Conservation (phyloP, 2,113 vertebrate species). For the Acanthisitta chloris region DNA sequence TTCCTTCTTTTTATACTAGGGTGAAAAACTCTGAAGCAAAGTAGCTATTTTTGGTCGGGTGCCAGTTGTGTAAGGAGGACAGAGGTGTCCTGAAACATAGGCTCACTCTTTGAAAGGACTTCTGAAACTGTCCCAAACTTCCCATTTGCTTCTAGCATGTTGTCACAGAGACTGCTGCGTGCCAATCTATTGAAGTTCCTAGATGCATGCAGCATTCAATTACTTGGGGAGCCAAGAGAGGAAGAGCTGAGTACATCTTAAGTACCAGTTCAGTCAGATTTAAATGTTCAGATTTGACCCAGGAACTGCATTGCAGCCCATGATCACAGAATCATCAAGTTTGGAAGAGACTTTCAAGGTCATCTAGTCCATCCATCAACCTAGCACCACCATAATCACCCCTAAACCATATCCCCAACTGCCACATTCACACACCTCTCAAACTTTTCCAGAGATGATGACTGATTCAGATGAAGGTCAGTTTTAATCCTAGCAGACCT, state of each 20-base stretch:
- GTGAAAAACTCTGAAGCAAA: not conserved
- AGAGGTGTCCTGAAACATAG: not conserved
- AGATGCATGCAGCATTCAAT: not conserved
- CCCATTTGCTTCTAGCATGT: not conserved
- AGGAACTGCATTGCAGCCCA: not conserved
- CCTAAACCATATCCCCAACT: too few species aligned
- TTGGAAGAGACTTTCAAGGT: too few species aligned
- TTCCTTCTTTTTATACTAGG: not conserved
- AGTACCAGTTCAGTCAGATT: not conserved
- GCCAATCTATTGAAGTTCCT: not conserved
- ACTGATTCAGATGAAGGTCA: not conserved
- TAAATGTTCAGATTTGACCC: not conserved
- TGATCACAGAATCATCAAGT: too few species aligned
- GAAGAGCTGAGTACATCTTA: not conserved
- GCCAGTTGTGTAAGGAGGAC: not conserved
- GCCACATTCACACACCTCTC: too few species aligned
- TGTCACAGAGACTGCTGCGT: not conserved
- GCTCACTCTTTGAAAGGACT: not conserved
- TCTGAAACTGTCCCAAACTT: not conserved
- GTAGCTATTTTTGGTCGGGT: not conserved
- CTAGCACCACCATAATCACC: too few species aligned
- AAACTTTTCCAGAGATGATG: too few species aligned
- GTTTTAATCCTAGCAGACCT: not conserved
- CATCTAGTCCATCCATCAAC: too few species aligned
- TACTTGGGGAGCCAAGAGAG: not conserved